Evolutionary conservation across 1,140 invertebrate species (phyloP).

Genomic region (Trigoniulus corallinus): DNA sequence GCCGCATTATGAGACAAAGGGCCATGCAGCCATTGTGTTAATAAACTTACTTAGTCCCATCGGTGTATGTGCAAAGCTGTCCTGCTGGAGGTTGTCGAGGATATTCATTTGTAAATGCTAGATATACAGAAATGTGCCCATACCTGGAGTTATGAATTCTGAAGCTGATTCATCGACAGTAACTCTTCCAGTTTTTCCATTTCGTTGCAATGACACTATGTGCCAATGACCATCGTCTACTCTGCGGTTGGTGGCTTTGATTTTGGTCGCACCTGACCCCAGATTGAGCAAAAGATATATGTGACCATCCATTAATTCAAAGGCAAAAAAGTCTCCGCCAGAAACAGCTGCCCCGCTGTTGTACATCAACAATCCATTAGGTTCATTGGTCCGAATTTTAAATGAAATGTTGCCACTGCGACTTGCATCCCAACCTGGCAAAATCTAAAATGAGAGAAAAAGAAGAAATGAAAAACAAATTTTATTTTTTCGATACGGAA

Average conservation of each 20-base stretch:
- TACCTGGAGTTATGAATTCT: conserved; percentile 77
- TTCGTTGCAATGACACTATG: conserved; percentile 59
- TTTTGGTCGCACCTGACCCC: conserved; percentile 72
- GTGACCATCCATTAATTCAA: conserved; percentile 84
- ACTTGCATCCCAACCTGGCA: conserved; percentile 72
- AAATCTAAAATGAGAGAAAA: conserved; percentile 37
- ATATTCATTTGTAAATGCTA: too few species aligned
- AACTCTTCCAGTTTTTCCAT: conserved; percentile 64
- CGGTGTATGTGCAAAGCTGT: too few species aligned
- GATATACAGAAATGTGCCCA: too few species aligned
- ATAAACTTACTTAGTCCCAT: too few species aligned
- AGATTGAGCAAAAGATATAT: conserved; percentile 80
- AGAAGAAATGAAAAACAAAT: background rate
- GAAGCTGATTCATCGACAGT: conserved; percentile 71
- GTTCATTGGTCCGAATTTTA: conserved; percentile 84
- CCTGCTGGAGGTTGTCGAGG: too few species aligned
- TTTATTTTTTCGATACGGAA: conserved; percentile 3
- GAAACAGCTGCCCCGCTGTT: conserved; percentile 49
- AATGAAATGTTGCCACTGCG: conserved; percentile 74
- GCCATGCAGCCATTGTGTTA: too few species aligned
- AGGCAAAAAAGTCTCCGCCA: conserved; percentile 66
- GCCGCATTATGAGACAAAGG: too few species aligned
- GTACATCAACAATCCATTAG: conserved; percentile 83
- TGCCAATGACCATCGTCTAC: conserved; percentile 88
- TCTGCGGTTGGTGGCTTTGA: conserved; percentile 48